phyloP scores from a whole-genome alignment of 2,113 vertebrate genomes.

The Epinephelus fuscoguttatus region DNA sequence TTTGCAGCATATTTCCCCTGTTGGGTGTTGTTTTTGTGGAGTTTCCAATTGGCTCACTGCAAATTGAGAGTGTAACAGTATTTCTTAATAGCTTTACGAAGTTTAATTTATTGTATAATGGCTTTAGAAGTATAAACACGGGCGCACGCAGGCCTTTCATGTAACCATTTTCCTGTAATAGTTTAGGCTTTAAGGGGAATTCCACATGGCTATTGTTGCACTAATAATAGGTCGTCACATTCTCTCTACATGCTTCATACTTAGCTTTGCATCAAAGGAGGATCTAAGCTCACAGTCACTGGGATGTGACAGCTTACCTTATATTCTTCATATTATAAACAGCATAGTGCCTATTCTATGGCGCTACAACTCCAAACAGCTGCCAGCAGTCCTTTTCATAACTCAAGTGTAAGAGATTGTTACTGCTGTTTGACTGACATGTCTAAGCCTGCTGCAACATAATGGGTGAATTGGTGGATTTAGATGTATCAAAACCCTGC shows the following conservation, averaged over 20 bases:
- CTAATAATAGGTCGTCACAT: neutral
- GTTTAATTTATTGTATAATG: slow-evolving; percentile 18
- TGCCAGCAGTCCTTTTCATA: neutral
- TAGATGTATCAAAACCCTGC: neutral
- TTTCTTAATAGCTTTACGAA: slow-evolving; percentile 4
- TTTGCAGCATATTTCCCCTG: neutral
- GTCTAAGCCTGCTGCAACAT: neutral
- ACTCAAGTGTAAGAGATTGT: neutral
- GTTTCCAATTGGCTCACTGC: slow-evolving; percentile 29
- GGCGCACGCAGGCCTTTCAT: neutral
- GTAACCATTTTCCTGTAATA: slow-evolving; percentile 1
- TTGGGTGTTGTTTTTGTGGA: slow-evolving; percentile 28
- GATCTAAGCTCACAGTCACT: neutral
- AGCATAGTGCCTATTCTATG: neutral
- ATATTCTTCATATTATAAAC: neutral
- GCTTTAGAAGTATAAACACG: slow-evolving; percentile 7
- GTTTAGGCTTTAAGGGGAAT: slow-evolving; percentile 3
- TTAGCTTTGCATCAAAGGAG: neutral
- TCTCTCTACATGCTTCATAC: neutral
- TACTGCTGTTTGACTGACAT: neutral
- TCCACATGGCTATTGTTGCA: neutral
- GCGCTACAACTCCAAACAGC: neutral
- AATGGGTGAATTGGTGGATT: neutral
- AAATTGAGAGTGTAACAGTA: slow-evolving; percentile 13
- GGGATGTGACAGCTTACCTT: neutral